Conservation (phyloP, 2,888 invertebrate genomes). For the Pseudococcus longispinus region DNA sequence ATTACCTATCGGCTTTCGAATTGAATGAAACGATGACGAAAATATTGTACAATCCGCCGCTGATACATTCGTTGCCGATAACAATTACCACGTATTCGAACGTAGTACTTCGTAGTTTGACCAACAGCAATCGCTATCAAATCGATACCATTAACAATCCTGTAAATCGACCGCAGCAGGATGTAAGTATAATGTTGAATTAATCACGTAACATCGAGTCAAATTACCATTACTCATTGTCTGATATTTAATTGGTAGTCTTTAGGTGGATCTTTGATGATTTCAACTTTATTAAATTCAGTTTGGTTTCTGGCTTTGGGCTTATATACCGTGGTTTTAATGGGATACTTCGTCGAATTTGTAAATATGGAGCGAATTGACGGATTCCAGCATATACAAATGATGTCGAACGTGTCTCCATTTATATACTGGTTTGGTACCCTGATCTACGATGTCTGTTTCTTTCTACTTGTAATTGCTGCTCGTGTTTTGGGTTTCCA, state of each 20-base stretch:
- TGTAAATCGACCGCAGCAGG: neutral
- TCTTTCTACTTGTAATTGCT: constrained; percentile 59
- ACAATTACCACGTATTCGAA: constrained; percentile 5
- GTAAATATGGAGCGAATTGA: constrained; percentile 71
- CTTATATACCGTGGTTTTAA: constrained; percentile 62
- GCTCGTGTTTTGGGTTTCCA: neutral
- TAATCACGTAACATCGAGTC: too few species aligned
- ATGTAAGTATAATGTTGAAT: too few species aligned
- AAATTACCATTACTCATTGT: too few species aligned
- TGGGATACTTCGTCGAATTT: constrained; percentile 68
- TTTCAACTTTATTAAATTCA: neutral
- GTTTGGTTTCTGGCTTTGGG: constrained; percentile 51
- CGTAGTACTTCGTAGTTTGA: neutral
- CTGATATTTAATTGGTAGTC: neutral
- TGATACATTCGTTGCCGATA: constrained; percentile 14
- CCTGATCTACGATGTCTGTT: constrained; percentile 67
- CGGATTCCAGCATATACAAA: constrained; percentile 73
- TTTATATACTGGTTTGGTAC: constrained; percentile 71
- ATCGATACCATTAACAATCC: neutral
- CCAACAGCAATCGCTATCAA: neutral
- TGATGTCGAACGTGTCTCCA: constrained; percentile 71
- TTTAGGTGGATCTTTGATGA: neutral
- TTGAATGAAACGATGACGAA: neutral
- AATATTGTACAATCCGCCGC: neutral
- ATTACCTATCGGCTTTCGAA: neutral